Percentiles rank a stretch among this genome's conserved stretches.
phyloP scores from a whole-genome alignment of 2,888 invertebrate species.

The Capitulum mitella region DNA sequence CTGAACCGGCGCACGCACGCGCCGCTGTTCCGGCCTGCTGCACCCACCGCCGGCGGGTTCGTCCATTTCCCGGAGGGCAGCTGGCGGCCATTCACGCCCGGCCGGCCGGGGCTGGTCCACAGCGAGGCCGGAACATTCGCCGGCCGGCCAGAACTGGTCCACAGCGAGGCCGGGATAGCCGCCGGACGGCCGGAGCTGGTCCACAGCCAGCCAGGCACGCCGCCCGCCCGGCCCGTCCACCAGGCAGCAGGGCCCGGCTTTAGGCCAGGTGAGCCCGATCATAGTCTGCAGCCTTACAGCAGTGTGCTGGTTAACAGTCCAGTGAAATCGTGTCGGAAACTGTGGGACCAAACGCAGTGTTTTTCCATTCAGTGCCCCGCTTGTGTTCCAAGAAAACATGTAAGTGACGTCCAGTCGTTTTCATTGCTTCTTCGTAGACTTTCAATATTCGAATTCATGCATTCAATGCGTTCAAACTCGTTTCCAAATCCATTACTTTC shows the following conservation, averaged over 20 bases:
- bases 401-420: no score
- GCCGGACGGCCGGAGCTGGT: background rate
- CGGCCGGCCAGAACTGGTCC: background rate
- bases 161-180: background rate
- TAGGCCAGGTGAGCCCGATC: slow-evolving; percentile 6
- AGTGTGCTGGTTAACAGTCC: no score
- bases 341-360: no score
- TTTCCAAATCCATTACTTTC: no score
- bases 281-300: no score
- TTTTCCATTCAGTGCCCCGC: no score
- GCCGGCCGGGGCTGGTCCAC: background rate
- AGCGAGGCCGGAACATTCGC: background rate
- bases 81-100: background rate
- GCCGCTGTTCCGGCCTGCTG: background rate
- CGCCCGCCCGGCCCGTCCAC: background rate
- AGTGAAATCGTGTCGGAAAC: no score
- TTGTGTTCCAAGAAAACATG: no score
- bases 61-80: background rate
- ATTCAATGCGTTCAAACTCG: no score
- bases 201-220: background rate
- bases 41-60: background rate
- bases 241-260: background rate
- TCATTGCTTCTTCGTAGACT: no score
- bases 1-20: background rate
- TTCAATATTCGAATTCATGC: no score